These are phyloP conservation scores for Amblyjoppa proteus DNA, from an alignment of 2,888 invertebrate species.

Conservation along the genomic window DNA sequence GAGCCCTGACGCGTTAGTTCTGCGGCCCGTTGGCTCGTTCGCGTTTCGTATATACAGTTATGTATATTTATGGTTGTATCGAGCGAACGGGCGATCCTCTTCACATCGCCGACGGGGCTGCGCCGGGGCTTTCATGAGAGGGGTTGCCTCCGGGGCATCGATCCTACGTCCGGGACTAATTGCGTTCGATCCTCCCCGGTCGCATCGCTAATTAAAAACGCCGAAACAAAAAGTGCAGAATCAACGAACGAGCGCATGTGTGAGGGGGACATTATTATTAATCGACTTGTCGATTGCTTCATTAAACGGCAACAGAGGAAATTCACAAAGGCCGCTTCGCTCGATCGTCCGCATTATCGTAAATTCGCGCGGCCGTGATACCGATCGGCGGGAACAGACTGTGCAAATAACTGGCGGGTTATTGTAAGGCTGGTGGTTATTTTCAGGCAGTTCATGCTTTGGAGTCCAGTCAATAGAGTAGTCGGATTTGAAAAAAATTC, in stretches of 20 bases:
- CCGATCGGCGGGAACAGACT: background rate
- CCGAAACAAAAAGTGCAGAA: constrained; percentile 20
- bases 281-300: constrained; percentile 60
- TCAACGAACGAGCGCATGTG: constrained; percentile 1
- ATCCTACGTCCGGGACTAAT: constrained; percentile 68
- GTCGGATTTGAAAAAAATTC: too few species aligned
- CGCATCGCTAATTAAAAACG: constrained; percentile 60
- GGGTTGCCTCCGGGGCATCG: constrained; percentile 62
- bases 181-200: constrained; percentile 64
- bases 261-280: constrained; percentile 52
- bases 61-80: constrained; percentile 65
- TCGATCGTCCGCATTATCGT: constrained; percentile 8
- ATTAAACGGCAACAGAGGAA: constrained; percentile 53
- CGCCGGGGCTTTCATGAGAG: constrained; percentile 40
- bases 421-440: background rate
- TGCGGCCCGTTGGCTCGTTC: constrained; percentile 30
- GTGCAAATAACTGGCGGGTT: background rate
- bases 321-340: constrained; percentile 46
- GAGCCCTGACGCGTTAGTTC: constrained; percentile 19
- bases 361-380: background rate
- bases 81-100: constrained; percentile 52
- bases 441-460: too few species aligned
- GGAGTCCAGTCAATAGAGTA: too few species aligned
- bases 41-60: constrained; percentile 55
- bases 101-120: constrained; percentile 49